These are phyloP conservation scores for Pseudomyrmex cubaensis DNA, from an alignment of 1,140 invertebrate species.

Conservation along the genomic window DNA sequence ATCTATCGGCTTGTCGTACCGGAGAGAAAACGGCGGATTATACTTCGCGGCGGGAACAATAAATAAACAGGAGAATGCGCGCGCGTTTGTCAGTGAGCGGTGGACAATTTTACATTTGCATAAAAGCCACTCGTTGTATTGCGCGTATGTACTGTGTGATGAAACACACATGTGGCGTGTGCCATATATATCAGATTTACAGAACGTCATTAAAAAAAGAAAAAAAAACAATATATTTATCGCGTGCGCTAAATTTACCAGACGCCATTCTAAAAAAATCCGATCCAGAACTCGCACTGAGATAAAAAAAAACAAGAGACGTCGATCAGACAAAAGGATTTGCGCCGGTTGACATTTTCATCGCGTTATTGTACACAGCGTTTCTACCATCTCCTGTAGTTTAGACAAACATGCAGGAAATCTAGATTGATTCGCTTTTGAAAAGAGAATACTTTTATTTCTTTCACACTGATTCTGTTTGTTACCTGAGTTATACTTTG, in stretches of 20 bases:
- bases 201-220: not conserved
- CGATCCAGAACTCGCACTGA: not conserved
- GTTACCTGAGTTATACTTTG: not conserved
- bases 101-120: conserved; percentile 68
- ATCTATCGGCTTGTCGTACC: conserved; percentile 74
- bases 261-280: conserved; percentile 30
- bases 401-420: not conserved
- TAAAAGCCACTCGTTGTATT: conserved; percentile 55
- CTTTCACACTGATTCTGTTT: not conserved
- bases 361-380: not conserved
- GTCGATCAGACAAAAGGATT: conserved; percentile 2
- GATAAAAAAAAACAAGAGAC: conserved; percentile 5
- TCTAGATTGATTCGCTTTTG: not conserved
- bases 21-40: conserved; percentile 62
- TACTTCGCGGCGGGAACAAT: conserved; percentile 62
- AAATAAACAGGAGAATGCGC: conserved; percentile 55
- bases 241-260: too few relatives aligned
- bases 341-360: conserved; percentile 2
- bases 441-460: not conserved
- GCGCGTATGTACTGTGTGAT: conserved; percentile 6
- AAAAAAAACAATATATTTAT: too few relatives aligned
- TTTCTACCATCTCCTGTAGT: not conserved
- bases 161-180: not conserved
- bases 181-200: conserved; percentile 37
- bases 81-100: conserved; percentile 31